These are phyloP conservation scores for Peromyscus maniculatus DNA, from an alignment of 2,113 vertebrate genomes.

Conservation along the genomic window DNA sequence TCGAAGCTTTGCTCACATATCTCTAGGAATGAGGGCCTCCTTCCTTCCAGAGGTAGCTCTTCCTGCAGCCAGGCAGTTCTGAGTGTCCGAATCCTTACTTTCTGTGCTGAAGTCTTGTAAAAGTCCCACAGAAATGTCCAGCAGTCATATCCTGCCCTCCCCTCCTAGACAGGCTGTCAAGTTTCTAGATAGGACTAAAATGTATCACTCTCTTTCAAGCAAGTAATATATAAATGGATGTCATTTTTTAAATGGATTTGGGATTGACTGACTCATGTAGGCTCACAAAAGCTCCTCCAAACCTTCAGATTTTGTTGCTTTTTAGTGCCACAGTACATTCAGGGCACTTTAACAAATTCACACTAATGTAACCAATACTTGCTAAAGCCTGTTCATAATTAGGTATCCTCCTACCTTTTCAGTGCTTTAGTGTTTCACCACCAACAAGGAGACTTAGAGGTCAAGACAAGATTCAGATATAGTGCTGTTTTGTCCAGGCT, in stretches of 20 bases:
- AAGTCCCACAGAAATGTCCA: constrained; percentile 33
- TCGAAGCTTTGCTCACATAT: not conserved
- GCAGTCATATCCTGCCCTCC: not conserved
- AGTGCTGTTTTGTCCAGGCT: constrained; percentile 66
- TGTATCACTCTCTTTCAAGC: constrained; percentile 17
- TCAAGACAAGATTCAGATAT: constrained; percentile 65
- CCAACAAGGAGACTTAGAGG: constrained; percentile 66
- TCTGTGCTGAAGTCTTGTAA: constrained; percentile 23
- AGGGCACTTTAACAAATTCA: constrained; percentile 54
- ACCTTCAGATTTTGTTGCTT: constrained; percentile 48
- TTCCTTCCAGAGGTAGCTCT: not conserved
- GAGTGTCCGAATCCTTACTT: constrained; percentile 22
- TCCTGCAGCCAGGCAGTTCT: not conserved
- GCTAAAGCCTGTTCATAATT: constrained; percentile 61
- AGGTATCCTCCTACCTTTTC: constrained; percentile 53
- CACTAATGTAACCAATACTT: constrained; percentile 52
- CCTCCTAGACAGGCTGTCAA: not conserved
- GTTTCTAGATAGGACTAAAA: constrained; percentile 36
- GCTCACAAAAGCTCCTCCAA: not conserved
- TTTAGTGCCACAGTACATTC: constrained; percentile 56
- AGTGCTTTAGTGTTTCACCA: constrained; percentile 24
- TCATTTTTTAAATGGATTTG: not conserved
- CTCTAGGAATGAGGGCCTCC: not conserved
- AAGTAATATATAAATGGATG: not conserved
- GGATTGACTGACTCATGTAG: not conserved